These are phyloP conservation scores for Dunckerocampus dactyliophorus DNA, from an alignment of 2,113 vertebrate genomes.

Conservation along the genomic window DNA sequence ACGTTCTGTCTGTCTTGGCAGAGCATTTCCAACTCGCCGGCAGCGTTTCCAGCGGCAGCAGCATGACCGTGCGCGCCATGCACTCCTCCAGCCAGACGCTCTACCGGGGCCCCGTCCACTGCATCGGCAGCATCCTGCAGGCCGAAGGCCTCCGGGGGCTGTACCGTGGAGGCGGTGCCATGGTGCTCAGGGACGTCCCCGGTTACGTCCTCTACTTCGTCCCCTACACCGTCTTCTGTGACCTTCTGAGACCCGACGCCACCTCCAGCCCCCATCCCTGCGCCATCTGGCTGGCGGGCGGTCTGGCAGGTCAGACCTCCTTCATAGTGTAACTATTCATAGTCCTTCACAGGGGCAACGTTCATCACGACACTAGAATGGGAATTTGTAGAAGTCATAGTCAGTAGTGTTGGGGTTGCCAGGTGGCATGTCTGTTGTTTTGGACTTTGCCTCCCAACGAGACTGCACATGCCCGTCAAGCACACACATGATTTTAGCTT, in stretches of 20 bases:
- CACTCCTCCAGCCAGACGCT: constrained; percentile 46
- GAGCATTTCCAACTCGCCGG: constrained; percentile 71
- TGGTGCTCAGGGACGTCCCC: constrained; percentile 89
- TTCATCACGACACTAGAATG: too few species aligned
- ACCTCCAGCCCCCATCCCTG: constrained; percentile 66
- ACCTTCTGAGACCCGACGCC: constrained; percentile 77
- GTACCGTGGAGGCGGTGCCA: constrained; percentile 85
- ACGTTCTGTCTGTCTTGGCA: background rate
- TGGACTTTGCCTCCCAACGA: too few species aligned
- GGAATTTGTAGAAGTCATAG: too few species aligned
- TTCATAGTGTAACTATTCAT: too few species aligned
- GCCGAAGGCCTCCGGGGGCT: constrained; percentile 84
- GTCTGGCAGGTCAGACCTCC: constrained; percentile 77
- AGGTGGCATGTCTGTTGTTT: too few species aligned
- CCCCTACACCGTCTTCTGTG: constrained; percentile 82
- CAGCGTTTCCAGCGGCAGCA: constrained; percentile 34
- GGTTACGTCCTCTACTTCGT: constrained; percentile 92
- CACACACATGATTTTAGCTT: too few species aligned
- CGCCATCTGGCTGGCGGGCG: constrained; percentile 87
- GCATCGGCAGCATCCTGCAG: constrained; percentile 81
- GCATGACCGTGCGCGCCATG: constrained; percentile 56
- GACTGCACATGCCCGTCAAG: too few species aligned
- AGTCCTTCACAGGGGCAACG: too few species aligned
- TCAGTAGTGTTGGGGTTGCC: too few species aligned
- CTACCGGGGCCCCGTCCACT: constrained; percentile 88